Percentiles rank a stretch among this genome's conserved stretches.
Conservation (phyloP, 2,113 vertebrate species). For the Protobothrops mucrosquamatus region DNA sequence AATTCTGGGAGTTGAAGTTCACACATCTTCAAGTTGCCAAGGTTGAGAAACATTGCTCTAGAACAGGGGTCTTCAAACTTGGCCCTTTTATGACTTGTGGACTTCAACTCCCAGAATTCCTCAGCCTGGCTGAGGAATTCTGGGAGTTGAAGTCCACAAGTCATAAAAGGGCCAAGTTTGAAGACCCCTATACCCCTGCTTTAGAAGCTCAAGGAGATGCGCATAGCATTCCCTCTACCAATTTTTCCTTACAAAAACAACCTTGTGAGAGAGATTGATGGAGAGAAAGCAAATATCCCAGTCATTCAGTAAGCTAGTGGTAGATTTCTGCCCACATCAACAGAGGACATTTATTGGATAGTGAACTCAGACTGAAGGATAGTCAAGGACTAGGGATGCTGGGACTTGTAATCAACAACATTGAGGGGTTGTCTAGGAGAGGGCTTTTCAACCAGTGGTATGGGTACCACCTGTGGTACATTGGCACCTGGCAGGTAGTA, state of each 20-base stretch:
- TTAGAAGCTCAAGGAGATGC: neutral
- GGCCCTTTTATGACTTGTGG: no score
- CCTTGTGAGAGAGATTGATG: no score
- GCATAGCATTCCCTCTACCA: neutral
- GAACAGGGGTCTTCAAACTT: no score
- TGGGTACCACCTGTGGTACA: no score
- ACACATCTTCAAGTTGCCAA: neutral
- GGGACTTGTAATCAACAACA: neutral
- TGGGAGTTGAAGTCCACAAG: neutral
- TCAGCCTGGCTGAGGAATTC: no score
- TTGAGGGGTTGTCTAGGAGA: neutral
- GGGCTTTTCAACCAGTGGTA: no score
- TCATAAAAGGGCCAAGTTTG: neutral
- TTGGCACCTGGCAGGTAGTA: no score
- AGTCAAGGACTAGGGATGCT: neutral
- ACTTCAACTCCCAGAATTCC: no score
- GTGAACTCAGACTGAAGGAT: neutral
- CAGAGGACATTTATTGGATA: neutral
- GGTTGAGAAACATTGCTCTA: no score
- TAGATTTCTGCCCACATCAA: neutral
- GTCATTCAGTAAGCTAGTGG: no score
- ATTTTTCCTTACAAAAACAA: no score
- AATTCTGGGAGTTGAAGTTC: neutral
- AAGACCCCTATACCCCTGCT: neutral
- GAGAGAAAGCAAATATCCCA: no score